Evolutionary conservation across 2,797 vertebrate genomes (phyloP).

Genomic region (Pseudomugil tenellus): DNA sequence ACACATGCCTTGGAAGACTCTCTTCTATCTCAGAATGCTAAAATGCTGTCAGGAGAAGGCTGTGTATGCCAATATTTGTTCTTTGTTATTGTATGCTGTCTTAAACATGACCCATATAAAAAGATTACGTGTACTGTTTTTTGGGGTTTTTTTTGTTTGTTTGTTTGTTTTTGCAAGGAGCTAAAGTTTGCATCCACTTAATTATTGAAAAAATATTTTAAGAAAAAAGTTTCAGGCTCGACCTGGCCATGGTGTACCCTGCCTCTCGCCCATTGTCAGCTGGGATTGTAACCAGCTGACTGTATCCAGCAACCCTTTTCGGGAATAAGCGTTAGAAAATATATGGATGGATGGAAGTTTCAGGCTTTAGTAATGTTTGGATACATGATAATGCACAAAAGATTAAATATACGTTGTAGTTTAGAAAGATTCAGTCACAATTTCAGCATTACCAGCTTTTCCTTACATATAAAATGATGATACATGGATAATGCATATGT

Average conservation of each 20-base stretch:
- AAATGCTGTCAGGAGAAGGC: conserved; percentile 48
- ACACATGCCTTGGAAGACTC: conserved; percentile 39
- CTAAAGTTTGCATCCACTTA: conserved; percentile 22
- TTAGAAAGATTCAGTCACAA: not conserved
- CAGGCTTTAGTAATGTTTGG: not conserved
- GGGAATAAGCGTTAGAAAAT: too few species aligned
- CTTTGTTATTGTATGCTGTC: conserved; percentile 65
- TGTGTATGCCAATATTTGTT: conserved; percentile 68
- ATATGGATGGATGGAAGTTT: too few species aligned
- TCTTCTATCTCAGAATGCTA: conserved; percentile 51
- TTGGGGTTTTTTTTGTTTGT: conserved; percentile 1
- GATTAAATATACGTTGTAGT: not conserved
- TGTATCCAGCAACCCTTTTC: too few species aligned
- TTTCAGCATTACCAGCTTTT: not conserved
- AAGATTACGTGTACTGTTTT: conserved; percentile 60
- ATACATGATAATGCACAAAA: not conserved
- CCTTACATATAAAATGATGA: not conserved
- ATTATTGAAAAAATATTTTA: conserved; percentile 19
- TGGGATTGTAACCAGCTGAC: too few species aligned
- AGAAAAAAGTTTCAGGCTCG: not conserved
- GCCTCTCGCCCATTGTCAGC: too few species aligned
- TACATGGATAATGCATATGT: not conserved
- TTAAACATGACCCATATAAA: conserved; percentile 74
- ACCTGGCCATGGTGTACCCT: too few species aligned
- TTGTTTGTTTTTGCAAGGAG: conserved; percentile 17